Evolutionary conservation across 2,888 invertebrate species (phyloP).

Genomic region (Hybos culiciformis): DNA sequence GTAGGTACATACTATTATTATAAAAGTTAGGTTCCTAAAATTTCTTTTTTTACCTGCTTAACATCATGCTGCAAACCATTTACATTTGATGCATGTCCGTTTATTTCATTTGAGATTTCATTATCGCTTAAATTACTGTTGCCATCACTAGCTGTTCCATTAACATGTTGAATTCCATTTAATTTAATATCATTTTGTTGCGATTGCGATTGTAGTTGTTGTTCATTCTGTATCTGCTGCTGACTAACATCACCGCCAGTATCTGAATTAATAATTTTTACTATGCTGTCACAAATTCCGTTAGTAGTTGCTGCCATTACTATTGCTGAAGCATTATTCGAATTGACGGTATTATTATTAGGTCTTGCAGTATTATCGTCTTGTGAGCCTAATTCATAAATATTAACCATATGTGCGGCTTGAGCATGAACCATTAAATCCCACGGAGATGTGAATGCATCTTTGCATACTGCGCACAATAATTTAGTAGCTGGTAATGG

Average conservation of each 20-base stretch:
- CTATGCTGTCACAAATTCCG: too few species aligned
- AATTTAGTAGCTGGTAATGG: constrained; percentile 37
- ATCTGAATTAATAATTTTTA: too few species aligned
- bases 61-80: too few species aligned
- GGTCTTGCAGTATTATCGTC: constrained; percentile 11
- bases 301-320: too few species aligned
- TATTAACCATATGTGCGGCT: constrained; percentile 54
- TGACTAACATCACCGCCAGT: too few species aligned
- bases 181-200: not conserved
- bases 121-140: not conserved
- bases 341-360: too few species aligned
- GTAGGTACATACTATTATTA: too few species aligned
- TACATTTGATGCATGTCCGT: too few species aligned
- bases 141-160: not conserved
- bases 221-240: constrained; percentile 5
- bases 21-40: too few species aligned
- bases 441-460: constrained; percentile 51
- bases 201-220: constrained; percentile 3
- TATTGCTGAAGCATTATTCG: too few species aligned
- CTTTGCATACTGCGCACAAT: constrained; percentile 52
- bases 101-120: constrained; percentile 8
- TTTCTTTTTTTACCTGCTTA: too few species aligned
- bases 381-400: constrained; percentile 48
- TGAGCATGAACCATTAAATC: constrained; percentile 58
- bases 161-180: constrained; percentile 4